A percentile compares a stretch with the other conserved stretches of the same genome.
Conservation (phyloP, 2,797 vertebrate species). For the Rhyacichthys aspro region DNA sequence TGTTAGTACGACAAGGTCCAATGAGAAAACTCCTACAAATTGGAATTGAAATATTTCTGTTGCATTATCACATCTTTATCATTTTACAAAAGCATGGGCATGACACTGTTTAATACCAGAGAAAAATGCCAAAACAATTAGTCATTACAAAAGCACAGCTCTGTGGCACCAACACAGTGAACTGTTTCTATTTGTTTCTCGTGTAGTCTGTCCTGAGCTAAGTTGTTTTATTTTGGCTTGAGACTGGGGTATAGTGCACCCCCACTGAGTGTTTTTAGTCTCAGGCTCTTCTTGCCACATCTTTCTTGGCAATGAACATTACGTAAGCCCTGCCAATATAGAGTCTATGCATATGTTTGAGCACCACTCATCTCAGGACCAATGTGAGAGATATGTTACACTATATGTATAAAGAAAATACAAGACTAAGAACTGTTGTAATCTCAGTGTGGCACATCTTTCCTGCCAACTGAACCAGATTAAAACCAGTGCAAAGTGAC, state of each 20-base stretch:
- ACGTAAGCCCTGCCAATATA: slow-evolving; percentile 26
- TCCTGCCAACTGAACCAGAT: too few relatives aligned
- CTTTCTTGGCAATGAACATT: slow-evolving; percentile 22
- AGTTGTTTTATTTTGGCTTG: slow-evolving; percentile 41
- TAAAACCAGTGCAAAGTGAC: too few relatives aligned
- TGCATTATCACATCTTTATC: slow-evolving; percentile 2
- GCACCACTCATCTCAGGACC: not conserved
- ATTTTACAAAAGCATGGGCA: too few relatives aligned
- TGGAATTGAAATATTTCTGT: too few relatives aligned
- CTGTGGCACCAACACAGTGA: not conserved
- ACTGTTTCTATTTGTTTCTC: slow-evolving; percentile 60
- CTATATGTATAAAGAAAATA: too few relatives aligned
- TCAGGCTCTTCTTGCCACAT: slow-evolving; percentile 17
- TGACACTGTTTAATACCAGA: too few relatives aligned
- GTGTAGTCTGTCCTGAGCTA: slow-evolving; percentile 41
- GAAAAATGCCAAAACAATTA: too few relatives aligned
- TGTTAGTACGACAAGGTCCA: not conserved
- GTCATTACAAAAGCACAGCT: not conserved
- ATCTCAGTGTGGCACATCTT: too few relatives aligned
- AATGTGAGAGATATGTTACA: not conserved
- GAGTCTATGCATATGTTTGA: slow-evolving; percentile 29
- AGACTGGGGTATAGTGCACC: slow-evolving; percentile 31
- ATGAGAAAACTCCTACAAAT: too few relatives aligned
- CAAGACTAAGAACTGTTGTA: too few relatives aligned
- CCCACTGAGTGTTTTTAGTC: slow-evolving; percentile 36